phyloP scores from a whole-genome alignment of 2,797 vertebrate genomes.

The Fundulus diaphanus region DNA sequence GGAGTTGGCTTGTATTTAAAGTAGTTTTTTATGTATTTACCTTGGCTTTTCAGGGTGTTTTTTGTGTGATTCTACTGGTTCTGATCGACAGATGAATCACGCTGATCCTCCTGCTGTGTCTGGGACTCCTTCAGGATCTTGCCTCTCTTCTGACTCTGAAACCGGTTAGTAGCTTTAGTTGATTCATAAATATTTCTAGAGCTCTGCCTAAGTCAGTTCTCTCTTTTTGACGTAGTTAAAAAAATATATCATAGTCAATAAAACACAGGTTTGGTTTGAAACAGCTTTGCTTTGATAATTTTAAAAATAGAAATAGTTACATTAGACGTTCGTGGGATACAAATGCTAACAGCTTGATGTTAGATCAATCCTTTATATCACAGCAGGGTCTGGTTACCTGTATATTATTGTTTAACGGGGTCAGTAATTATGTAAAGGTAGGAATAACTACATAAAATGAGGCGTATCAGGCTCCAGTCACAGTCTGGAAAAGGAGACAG shows the following conservation, averaged over 20 bases:
- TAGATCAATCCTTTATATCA: no score
- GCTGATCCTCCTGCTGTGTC: constrained; percentile 50
- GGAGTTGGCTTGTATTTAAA: background rate
- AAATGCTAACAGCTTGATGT: no score
- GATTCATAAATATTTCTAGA: background rate
- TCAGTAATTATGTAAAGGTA: no score
- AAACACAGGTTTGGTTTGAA: background rate
- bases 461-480: no score
- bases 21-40: background rate
- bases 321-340: no score
- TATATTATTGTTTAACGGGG: no score
- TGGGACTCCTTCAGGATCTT: constrained; percentile 54
- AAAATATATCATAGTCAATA: background rate
- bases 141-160: constrained; percentile 56
- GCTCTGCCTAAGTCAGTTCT: background rate
- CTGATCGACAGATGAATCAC: constrained; percentile 59
- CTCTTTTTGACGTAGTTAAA: no score
- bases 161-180: constrained; percentile 52
- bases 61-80: constrained; percentile 11
- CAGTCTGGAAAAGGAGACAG: no score
- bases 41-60: background rate
- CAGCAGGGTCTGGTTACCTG: no score
- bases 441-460: no score
- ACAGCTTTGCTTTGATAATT: background rate
- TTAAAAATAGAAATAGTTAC: background rate